Evolutionary conservation across 1,140 invertebrate species (phyloP), one percentile per base, ranked within the genome.

Genomic region (Anoplolepis gracilipes): DNA sequence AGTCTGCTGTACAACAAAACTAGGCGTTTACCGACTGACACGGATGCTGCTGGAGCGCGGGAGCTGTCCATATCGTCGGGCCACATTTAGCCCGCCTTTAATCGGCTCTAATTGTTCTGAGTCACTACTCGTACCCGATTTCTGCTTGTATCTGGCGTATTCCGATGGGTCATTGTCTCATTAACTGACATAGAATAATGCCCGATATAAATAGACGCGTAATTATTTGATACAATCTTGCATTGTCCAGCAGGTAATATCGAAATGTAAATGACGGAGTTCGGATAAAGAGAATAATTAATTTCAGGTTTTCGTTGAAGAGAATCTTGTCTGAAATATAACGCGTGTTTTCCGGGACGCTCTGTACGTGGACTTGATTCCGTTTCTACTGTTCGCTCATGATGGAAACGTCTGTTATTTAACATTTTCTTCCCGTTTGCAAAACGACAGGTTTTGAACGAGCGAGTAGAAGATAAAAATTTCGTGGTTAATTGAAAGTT

Each of bases 31-130:
- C 55, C 64, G 61, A 55, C 49, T 64, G 70, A 85, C 57, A 75
- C 57, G 16, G 16, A 49, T 49, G 64, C 69, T 28, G 30, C 13
- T 76, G 22, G 42, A 57, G 77, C 57, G 39, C 39, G 65, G 30
- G 49, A 73, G 72, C 69, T 81, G 76, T 77, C 84, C 64, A 62
- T 77, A 82, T 88, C 49, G 77, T 57, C 36, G 76, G 57, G 77
- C 77, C 77, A 61, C 55, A 64, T 77, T 67, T 85, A 88, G 75
- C 69, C 69, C 42, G 72, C 57, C 42, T 59, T 62, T 76, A 88
- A 89, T 89, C 77, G 84, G 42, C 65, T 64, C 55, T 88, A 88
- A 89, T 89, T 89, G 87, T 65, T 42, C 77, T 61, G 76, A 79
- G 64, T 81, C 64, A 70, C 13, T 49, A 53, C 62, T 69, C 62